These are phyloP conservation scores for Rhyacophila brunnea DNA, from an alignment of 1,140 invertebrate species.

Conservation along the genomic window DNA sequence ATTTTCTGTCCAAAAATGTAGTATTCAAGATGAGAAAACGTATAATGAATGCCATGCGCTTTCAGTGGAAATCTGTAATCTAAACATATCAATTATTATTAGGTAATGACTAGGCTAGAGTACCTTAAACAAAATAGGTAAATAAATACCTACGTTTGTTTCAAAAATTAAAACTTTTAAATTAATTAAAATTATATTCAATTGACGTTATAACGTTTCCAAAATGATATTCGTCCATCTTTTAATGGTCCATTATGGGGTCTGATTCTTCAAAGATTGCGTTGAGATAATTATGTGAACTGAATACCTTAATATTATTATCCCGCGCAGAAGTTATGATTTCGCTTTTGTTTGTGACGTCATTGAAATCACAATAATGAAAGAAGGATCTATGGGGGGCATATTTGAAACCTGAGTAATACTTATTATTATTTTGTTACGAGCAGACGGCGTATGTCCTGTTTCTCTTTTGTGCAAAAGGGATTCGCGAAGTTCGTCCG, in stretches of 20 bases:
- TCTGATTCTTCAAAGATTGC: slow-evolving; percentile 9
- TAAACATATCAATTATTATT: too few species aligned
- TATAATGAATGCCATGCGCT: too few species aligned
- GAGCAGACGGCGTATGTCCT: slow-evolving; percentile 7
- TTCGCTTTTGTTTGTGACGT: slow-evolving; percentile 26
- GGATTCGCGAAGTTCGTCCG: neutral
- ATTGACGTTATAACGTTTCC: too few species aligned
- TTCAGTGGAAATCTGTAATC: too few species aligned
- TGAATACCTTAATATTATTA: neutral
- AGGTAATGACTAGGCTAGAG: too few species aligned
- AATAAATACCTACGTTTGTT: too few species aligned
- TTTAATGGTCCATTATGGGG: slow-evolving; percentile 16
- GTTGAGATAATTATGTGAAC: neutral
- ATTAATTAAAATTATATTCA: too few species aligned
- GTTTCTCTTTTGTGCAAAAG: neutral
- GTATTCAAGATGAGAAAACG: too few species aligned
- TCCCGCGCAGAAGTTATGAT: slow-evolving; percentile 25
- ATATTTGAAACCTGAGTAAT: slow-evolving; percentile 36
- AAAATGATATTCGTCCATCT: too few species aligned
- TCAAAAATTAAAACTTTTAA: too few species aligned
- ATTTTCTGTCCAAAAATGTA: too few species aligned
- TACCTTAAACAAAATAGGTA: too few species aligned
- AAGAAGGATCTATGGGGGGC: slow-evolving; percentile 14
- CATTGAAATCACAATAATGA: slow-evolving; percentile 25
- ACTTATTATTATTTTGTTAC: slow-evolving; percentile 35